phyloP scores from a whole-genome alignment of 1,140 invertebrate species.

The Trichonephila clavata region DNA sequence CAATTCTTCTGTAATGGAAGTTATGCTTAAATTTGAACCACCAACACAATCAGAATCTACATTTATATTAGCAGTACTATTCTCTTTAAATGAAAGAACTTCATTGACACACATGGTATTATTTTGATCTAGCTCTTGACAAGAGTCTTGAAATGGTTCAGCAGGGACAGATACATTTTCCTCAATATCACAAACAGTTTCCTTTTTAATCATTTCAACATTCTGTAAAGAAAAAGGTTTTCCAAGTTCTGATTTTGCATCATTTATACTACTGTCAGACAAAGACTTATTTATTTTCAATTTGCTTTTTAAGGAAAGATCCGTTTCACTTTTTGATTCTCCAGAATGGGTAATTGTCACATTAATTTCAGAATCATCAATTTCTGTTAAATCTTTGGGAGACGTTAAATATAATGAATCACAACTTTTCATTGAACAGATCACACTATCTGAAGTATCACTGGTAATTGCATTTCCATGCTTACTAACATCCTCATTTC shows the following conservation, averaged over 20 bases:
- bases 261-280: slow-evolving; percentile 4
- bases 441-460: neutral
- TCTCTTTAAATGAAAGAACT: neutral
- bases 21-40: neutral
- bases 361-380: neutral
- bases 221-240: neutral
- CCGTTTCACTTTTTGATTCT: slow-evolving; percentile 37
- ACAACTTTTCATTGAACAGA: neutral
- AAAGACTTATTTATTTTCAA: neutral
- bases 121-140: neutral
- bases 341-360: neutral
- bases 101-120: neutral
- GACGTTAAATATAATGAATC: neutral
- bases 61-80: neutral
- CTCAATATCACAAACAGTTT: neutral
- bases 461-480: neutral
- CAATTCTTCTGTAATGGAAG: neutral
- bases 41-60: neutral
- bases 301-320: neutral
- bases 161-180: neutral
- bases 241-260: neutral
- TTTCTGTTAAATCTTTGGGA: neutral
- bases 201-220: neutral
- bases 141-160: neutral
- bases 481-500: neutral